Evolutionary conservation across 2,113 vertebrate species (phyloP), one percentile per base, ranked within the genome.

Genomic region (Catharus bicknelli): DNA sequence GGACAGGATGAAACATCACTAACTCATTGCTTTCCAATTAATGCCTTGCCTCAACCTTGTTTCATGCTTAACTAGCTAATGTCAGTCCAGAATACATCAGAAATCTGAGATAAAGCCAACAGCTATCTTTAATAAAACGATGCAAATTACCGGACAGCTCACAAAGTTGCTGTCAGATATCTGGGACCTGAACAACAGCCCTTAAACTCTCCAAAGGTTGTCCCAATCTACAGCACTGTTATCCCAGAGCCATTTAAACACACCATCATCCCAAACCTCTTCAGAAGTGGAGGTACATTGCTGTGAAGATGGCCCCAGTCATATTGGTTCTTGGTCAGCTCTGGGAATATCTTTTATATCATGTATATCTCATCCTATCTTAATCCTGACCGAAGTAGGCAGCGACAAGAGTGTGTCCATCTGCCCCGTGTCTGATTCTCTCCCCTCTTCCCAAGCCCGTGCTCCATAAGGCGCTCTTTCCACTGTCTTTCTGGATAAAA

Each of bases 171-270:
- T 34, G 27, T 53, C 43, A 22, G 30, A 13, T 55, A 61, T 25
- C 4, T 50, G 45, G 40, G 59, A 74, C 47, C n/a, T 50, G 55
- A 59, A 19, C 43, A 70, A 27, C 9, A 45, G 30, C 29, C 55
- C 38, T 50, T 23, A 16, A 50, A 34, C 51, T 36, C 43, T 51
- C 38, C 62, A 70, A 76, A 69, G 32, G 36, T 11, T 40, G 30
- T 22, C n/a, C 47, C n/a, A n/a, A 0, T 3, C 36, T n/a, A 40
- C 12, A 53, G 43, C 12, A 3, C 0, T 0, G 51, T 34, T 54
- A 62, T 16, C 43, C 34, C 34, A 70, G 23, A 1, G 16, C 27
- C 53, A 57, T 32, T 42, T 67, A 36, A 30, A 7, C 16, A 21
- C 7, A 16, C 8, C 22, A 19, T 12, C 43, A 69, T 2, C 18